Evolutionary conservation across 2,797 vertebrate species (phyloP).

Genomic region (Clarias fuscus): DNA sequence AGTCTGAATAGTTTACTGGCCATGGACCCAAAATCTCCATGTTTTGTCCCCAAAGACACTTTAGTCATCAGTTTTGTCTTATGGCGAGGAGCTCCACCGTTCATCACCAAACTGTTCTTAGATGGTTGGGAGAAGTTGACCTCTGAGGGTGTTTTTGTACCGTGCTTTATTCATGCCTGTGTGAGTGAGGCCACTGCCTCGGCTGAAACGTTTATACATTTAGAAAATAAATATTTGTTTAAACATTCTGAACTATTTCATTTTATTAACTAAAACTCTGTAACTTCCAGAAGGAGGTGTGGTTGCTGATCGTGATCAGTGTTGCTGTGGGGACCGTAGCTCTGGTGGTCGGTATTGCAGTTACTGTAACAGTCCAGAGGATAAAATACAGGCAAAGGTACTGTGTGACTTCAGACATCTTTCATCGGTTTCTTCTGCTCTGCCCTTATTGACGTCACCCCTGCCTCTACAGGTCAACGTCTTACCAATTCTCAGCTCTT

Average conservation of each 20-base stretch:
- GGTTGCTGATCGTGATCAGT: slow-evolving; percentile 73
- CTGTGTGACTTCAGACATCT: slow-evolving; percentile 3
- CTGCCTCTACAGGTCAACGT: slow-evolving; percentile 62
- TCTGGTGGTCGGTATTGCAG: slow-evolving; percentile 59
- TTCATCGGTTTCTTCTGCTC: not conserved
- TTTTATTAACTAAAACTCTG: not conserved
- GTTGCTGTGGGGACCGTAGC: slow-evolving; percentile 63
- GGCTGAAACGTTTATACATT: no score
- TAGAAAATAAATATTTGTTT: no score
- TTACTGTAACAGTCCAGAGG: slow-evolving; percentile 65
- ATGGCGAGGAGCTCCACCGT: no score
- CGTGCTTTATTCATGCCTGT: no score
- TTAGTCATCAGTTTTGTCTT: no score
- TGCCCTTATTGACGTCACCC: not conserved
- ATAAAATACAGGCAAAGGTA: slow-evolving; percentile 68
- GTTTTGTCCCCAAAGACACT: no score
- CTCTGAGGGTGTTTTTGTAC: no score
- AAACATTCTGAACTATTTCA: not conserved
- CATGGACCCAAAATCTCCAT: no score
- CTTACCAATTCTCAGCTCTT: slow-evolving; percentile 76
- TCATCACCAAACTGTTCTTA: no score
- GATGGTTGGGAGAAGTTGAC: no score
- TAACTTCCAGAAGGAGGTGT: slow-evolving; percentile 65
- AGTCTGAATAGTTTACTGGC: no score
- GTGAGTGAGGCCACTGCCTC: no score